Percentiles rank a stretch among this genome's conserved stretches.
phyloP scores from a whole-genome alignment of 1,140 invertebrate species.

The Drosophila lacertosa region DNA sequence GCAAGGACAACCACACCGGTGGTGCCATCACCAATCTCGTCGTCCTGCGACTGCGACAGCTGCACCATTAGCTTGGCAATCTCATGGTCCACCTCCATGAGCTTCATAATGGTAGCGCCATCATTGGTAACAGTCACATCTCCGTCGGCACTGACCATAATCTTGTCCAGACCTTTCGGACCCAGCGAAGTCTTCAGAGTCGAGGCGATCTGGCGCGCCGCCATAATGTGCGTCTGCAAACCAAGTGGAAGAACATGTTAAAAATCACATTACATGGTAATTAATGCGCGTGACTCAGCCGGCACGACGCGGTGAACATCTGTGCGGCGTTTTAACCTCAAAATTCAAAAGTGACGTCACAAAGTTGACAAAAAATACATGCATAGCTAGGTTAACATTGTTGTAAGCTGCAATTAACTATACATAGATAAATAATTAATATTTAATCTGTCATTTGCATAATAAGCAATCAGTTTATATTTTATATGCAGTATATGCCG shows the following conservation, averaged over 20 bases:
- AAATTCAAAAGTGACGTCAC: slow-evolving; percentile 50
- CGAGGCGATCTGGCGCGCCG: slow-evolving; percentile 94
- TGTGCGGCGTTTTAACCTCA: slow-evolving; percentile 73
- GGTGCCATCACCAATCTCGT: slow-evolving; percentile 99
- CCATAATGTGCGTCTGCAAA: slow-evolving; percentile 97
- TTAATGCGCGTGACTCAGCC: slow-evolving; percentile 70
- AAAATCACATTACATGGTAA: background rate
- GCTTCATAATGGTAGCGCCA: slow-evolving; percentile 99
- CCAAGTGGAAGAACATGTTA: slow-evolving; percentile 2
- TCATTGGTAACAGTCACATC: slow-evolving; percentile 99
- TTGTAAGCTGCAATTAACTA: background rate
- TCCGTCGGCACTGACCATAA: slow-evolving; percentile 98
- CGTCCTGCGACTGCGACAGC: slow-evolving; percentile 98
- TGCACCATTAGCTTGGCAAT: slow-evolving; percentile 99
- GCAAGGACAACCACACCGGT: slow-evolving; percentile 97
- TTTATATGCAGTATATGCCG: slow-evolving; percentile 23
- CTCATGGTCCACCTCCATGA: slow-evolving; percentile 99
- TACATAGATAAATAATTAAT: background rate
- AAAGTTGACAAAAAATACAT: background rate
- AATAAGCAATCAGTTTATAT: background rate
- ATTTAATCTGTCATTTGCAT: background rate
- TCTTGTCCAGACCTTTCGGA: slow-evolving; percentile 98
- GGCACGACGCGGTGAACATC: slow-evolving; percentile 55
- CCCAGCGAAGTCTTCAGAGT: slow-evolving; percentile 97
- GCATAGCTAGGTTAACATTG: background rate